These are phyloP conservation scores for Brevimyrus niger DNA, from an alignment of 2,113 vertebrate species.

Conservation along the genomic window DNA sequence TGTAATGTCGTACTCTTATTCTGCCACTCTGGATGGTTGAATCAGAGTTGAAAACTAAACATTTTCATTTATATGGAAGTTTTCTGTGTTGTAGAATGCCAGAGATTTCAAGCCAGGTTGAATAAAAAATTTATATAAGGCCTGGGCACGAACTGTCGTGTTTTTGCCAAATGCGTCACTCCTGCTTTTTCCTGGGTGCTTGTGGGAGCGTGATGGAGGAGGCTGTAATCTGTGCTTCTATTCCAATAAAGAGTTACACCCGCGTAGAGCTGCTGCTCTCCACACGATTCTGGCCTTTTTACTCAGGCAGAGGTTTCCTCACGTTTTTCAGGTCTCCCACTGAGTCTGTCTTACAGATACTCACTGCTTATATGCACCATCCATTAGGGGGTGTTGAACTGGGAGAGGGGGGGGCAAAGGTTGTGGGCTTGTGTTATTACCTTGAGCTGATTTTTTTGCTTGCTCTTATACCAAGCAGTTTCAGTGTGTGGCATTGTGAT, in stretches of 20 bases:
- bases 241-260: not conserved
- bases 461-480: not conserved
- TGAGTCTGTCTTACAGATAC: not conserved
- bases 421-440: not conserved
- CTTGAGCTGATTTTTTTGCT: not conserved
- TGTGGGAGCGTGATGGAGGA: slow-evolving; percentile 21
- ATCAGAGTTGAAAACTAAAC: not conserved
- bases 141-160: not conserved
- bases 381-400: not conserved
- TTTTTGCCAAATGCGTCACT: slow-evolving; percentile 13
- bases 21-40: not conserved
- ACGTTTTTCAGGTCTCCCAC: not conserved
- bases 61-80: not conserved
- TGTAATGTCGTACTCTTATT: not conserved
- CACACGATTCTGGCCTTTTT: not conserved
- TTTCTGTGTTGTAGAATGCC: not conserved
- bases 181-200: not conserved
- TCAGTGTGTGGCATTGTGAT: not conserved
- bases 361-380: not conserved
- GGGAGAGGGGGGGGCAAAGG: not conserved
- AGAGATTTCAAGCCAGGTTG: not conserved
- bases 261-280: not conserved
- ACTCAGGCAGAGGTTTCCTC: not conserved
- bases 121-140: not conserved
- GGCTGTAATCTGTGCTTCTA: slow-evolving; percentile 14